These are phyloP conservation scores for Sinelater perroti DNA, from an alignment of 2,888 invertebrate genomes.

Conservation along the genomic window DNA sequence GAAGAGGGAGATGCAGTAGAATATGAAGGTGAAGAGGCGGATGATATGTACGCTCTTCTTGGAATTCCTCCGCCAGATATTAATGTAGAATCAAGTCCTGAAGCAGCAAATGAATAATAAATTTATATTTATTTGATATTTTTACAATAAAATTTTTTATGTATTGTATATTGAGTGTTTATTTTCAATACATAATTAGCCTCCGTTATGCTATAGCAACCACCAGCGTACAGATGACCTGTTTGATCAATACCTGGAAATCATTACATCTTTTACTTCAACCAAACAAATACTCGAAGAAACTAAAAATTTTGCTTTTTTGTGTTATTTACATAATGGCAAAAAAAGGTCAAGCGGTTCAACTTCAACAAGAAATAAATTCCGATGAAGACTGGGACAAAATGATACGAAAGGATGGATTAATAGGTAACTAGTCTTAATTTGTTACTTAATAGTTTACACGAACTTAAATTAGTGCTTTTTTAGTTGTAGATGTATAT, in stretches of 20 bases:
- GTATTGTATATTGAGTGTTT: too few species aligned
- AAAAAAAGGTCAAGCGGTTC: conserved; percentile 76
- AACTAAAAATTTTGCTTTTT: too few species aligned
- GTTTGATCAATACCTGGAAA: too few species aligned
- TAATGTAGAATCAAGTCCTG: neutral
- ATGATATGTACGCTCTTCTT: neutral
- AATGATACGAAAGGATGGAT: conserved; percentile 77
- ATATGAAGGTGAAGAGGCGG: neutral
- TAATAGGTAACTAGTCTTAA: conserved; percentile 68
- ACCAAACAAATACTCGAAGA: too few species aligned
- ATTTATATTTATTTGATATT: too few species aligned
- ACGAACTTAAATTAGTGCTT: neutral
- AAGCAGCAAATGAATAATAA: too few species aligned
- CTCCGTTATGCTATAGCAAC: too few species aligned
- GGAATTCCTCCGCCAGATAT: neutral
- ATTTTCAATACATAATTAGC: too few species aligned
- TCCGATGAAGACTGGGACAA: conserved; percentile 88
- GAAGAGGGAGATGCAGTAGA: conserved; percentile 8
- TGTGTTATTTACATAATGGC: conserved; percentile 67
- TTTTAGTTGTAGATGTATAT: conserved; percentile 82
- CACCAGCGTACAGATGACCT: too few species aligned
- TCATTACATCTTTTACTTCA: too few species aligned
- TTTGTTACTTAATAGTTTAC: neutral
- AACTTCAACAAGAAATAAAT: conserved; percentile 81
- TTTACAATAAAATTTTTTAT: too few species aligned